phyloP scores from a whole-genome alignment of 2,113 vertebrate genomes.

The Chloropsis cyanopogon region DNA sequence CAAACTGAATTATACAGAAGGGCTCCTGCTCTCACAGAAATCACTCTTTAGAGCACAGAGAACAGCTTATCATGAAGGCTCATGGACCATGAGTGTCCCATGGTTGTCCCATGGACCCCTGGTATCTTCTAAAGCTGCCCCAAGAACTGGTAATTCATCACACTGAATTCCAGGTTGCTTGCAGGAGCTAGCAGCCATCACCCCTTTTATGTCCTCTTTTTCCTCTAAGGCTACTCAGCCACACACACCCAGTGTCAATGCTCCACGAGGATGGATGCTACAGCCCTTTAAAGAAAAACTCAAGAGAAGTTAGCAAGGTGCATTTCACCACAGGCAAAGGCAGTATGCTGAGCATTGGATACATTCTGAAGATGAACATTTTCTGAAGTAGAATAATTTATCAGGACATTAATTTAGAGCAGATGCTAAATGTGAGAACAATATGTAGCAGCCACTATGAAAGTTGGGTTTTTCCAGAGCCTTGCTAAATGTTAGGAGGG shows the following conservation, averaged over 20 bases:
- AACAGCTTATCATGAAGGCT: neutral
- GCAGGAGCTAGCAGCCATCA: neutral
- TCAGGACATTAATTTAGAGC: neutral
- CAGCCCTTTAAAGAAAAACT: neutral
- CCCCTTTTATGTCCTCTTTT: neutral
- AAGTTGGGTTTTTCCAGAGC: neutral
- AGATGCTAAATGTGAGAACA: neutral
- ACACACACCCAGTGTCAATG: neutral
- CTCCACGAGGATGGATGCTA: accelerated
- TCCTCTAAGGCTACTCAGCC: neutral
- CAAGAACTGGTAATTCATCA: neutral
- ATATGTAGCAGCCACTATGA: neutral
- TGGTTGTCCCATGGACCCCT: neutral
- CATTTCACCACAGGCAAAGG: neutral
- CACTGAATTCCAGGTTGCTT: neutral
- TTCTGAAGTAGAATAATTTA: neutral
- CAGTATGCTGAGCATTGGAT: neutral
- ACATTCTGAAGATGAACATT: neutral
- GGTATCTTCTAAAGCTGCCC: neutral
- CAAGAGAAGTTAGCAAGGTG: neutral
- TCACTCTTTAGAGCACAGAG: neutral
- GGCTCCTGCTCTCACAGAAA: neutral
- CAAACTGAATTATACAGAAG: neutral
- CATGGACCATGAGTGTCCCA: neutral
- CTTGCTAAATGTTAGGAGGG: neutral